phyloP scores from a whole-genome alignment of 1,140 invertebrate genomes.

The Psilanteris sp. region DNA sequence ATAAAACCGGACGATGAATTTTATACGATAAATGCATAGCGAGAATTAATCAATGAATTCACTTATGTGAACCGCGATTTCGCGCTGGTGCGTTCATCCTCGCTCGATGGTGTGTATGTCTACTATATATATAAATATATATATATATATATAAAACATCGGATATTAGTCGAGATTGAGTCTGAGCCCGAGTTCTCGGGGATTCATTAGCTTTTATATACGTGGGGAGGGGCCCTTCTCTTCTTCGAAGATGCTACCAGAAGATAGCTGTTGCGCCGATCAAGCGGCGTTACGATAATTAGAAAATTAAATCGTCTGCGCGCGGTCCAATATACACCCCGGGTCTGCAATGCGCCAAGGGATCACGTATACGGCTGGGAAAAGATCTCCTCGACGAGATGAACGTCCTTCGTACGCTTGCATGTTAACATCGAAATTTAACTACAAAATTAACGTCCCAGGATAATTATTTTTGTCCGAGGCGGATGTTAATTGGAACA shows the following conservation, averaged over 20 bases:
- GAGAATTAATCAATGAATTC: slow-evolving; percentile 27
- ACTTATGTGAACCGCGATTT: slow-evolving; percentile 19
- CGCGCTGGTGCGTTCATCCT: background rate
- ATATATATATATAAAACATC: no score
- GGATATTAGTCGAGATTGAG: slow-evolving; percentile 77
- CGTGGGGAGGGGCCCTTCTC: slow-evolving; percentile 65
- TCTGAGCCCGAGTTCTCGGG: slow-evolving; percentile 63
- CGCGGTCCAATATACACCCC: slow-evolving; percentile 58
- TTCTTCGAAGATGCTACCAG: slow-evolving; percentile 71
- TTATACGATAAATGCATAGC: slow-evolving; percentile 10
- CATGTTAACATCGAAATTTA: slow-evolving; percentile 60
- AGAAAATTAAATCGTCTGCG: slow-evolving; percentile 79
- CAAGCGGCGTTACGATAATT: slow-evolving; percentile 76
- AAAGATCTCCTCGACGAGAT: slow-evolving; percentile 51
- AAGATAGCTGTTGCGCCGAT: slow-evolving; percentile 74
- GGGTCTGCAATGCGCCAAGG: slow-evolving; percentile 39
- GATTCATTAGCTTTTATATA: slow-evolving; percentile 78
- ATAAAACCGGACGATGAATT: no score
- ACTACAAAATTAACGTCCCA: slow-evolving; percentile 44
- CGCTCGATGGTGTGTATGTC: slow-evolving; percentile 21
- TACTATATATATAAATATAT: no score
- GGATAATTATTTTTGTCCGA: slow-evolving; percentile 43
- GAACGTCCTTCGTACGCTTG: slow-evolving; percentile 51
- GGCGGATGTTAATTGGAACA: slow-evolving; percentile 42
- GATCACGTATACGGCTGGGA: slow-evolving; percentile 52